A percentile compares a stretch with the other conserved stretches of the same genome.
phyloP scores from a whole-genome alignment of 2,113 vertebrate genomes.

The Thunnus thynnus region DNA sequence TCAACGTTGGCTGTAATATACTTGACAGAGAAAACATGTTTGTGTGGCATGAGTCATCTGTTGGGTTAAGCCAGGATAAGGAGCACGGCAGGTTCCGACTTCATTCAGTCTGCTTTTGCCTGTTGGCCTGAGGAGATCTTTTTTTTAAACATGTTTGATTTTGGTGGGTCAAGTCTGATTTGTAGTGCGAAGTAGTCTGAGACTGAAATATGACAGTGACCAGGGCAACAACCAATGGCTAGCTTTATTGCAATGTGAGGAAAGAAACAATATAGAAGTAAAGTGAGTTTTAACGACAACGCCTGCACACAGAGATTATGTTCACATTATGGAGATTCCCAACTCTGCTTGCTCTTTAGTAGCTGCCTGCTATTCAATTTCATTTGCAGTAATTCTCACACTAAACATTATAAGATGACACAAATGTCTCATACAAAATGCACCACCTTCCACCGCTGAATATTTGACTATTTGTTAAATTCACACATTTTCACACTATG shows the following conservation, averaged over 20 bases:
- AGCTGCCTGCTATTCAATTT: constrained; percentile 3
- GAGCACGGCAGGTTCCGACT: constrained; percentile 10
- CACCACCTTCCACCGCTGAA: too few species aligned
- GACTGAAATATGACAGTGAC: constrained; percentile 18
- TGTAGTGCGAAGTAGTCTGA: background rate
- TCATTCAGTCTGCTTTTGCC: constrained; percentile 24
- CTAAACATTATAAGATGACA: background rate
- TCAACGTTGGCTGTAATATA: constrained; percentile 15
- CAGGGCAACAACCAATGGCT: background rate
- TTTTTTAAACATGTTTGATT: constrained; percentile 34
- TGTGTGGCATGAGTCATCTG: constrained; percentile 16
- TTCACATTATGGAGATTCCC: too few species aligned
- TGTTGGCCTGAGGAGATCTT: constrained; percentile 3
- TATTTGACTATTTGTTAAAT: too few species aligned
- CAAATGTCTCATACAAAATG: background rate
- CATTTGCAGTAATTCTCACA: background rate
- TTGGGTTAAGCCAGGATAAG: constrained; percentile 24
- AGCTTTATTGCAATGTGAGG: constrained; percentile 4
- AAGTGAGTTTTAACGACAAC: constrained; percentile 9
- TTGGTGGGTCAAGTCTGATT: constrained; percentile 10
- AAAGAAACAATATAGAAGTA: background rate
- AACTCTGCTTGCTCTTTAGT: background rate
- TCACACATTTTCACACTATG: too few species aligned
- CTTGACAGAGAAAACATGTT: constrained; percentile 11
- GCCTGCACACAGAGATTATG: background rate